phyloP scores from a whole-genome alignment of 2,113 vertebrate genomes.

The Protobothrops flavoviridis region DNA sequence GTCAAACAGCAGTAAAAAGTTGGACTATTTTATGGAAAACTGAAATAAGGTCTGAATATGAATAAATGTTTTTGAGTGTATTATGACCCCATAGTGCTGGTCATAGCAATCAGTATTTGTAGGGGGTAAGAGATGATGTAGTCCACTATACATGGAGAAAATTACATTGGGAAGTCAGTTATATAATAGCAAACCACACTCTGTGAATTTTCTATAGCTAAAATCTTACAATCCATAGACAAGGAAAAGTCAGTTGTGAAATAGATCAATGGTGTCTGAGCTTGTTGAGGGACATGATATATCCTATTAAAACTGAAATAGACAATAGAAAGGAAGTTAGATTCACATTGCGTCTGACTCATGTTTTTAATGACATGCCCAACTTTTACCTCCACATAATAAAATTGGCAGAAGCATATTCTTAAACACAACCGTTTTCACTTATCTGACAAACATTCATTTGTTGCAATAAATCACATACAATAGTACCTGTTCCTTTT shows the following conservation, averaged over 20 bases:
- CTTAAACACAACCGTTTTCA: background rate
- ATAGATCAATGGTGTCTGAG: background rate
- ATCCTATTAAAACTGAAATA: background rate
- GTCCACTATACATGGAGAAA: background rate
- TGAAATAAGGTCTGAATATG: background rate
- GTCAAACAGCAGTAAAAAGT: background rate
- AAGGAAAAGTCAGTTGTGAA: background rate
- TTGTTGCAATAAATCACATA: background rate
- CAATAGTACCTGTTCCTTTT: background rate
- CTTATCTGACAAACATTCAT: background rate
- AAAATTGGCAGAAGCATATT: background rate
- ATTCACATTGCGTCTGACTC: background rate
- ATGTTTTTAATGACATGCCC: background rate
- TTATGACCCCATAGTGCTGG: background rate
- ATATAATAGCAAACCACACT: background rate
- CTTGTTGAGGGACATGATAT: background rate
- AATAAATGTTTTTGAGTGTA: background rate
- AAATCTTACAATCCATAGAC: background rate
- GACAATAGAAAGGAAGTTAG: background rate
- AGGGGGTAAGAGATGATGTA: background rate
- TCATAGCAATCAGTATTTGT: background rate
- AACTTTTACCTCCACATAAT: background rate
- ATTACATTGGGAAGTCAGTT: background rate
- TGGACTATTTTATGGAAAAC: background rate
- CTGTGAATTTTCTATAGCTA: background rate